These are phyloP conservation scores for Apodemia hepburni DNA, from an alignment of 2,888 invertebrate genomes.

Conservation along the genomic window DNA sequence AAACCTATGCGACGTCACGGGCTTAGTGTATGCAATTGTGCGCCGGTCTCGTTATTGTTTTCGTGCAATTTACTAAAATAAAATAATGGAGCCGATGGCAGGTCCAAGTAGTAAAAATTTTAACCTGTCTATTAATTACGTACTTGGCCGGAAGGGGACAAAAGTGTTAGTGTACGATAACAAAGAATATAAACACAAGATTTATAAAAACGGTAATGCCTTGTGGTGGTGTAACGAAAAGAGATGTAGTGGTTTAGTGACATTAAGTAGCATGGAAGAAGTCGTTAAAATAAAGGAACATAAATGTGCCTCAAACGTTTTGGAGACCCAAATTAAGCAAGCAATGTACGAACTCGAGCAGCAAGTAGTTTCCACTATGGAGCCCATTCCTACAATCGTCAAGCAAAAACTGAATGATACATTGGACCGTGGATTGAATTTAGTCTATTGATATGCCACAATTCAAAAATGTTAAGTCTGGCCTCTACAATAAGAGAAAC, in stretches of 20 bases:
- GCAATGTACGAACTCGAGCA: background rate
- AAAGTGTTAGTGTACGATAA: slow-evolving; percentile 5
- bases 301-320: background rate
- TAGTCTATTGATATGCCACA: slow-evolving; percentile 2
- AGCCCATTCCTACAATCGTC: slow-evolving; percentile 1
- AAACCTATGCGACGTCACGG: background rate
- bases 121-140: slow-evolving; percentile 3
- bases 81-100: slow-evolving; percentile 6
- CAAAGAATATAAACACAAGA: background rate
- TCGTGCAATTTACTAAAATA: background rate
- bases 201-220: slow-evolving; percentile 3
- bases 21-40: slow-evolving; percentile 1
- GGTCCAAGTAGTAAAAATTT: background rate
- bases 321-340: slow-evolving; percentile 2
- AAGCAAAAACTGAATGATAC: background rate
- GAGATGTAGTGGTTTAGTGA: too few relatives aligned
- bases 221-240: background rate
- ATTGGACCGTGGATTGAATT: background rate
- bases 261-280: background rate
- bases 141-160: slow-evolving; percentile 8
- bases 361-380: slow-evolving; percentile 5
- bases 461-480: background rate
- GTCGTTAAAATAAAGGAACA: background rate
- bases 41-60: background rate
- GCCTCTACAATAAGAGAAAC: background rate